phyloP scores from a whole-genome alignment of 1,140 invertebrate genomes.

The Danaus plexippus region DNA sequence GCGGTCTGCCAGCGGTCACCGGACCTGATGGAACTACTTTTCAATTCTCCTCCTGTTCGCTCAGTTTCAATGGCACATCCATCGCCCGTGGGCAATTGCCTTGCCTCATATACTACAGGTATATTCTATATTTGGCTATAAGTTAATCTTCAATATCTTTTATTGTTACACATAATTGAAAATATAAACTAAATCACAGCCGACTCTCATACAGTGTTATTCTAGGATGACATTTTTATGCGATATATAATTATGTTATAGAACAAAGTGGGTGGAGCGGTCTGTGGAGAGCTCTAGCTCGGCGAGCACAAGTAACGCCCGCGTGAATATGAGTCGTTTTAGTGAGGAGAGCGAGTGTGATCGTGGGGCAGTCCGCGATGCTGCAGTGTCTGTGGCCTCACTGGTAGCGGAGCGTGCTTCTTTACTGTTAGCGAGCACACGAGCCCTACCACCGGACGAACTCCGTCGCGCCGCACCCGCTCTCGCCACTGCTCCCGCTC shows the following conservation, averaged over 20 bases:
- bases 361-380: conserved; percentile 7
- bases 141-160: background rate
- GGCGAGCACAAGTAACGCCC: background rate
- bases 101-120: conserved; percentile 87
- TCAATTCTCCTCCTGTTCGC: conserved; percentile 91
- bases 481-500: conserved; percentile 27
- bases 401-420: conserved; percentile 16
- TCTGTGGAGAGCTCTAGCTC: background rate
- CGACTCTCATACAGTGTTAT: background rate
- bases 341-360: conserved; percentile 9
- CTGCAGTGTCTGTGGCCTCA: conserved; percentile 10
- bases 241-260: background rate
- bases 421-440: conserved; percentile 29
- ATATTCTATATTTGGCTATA: conserved; percentile 7
- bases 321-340: background rate
- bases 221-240: too few species aligned
- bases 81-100: conserved; percentile 95
- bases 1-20: conserved; percentile 87
- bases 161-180: background rate
- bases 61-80: conserved; percentile 96
- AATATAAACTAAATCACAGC: background rate
- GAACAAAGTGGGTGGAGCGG: conserved; percentile 12
- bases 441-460: conserved; percentile 45
- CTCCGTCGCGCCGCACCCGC: conserved; percentile 32
- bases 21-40: conserved; percentile 95